phyloP scores from a whole-genome alignment of 1,140 invertebrate species.

The Cherax destructor region DNA sequence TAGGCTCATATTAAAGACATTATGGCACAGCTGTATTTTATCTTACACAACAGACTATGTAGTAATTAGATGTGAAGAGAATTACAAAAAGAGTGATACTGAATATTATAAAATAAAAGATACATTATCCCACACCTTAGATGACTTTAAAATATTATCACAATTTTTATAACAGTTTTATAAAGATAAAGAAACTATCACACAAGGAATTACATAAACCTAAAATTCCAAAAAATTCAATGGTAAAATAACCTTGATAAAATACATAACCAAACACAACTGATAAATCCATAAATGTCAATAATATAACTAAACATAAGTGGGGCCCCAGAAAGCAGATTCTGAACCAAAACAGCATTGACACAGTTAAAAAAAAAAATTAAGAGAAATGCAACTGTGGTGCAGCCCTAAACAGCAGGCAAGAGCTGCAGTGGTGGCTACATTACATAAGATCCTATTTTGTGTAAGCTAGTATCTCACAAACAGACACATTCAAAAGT shows the following conservation, averaged over 20 bases:
- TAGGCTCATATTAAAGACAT: not conserved
- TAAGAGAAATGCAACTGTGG: no score
- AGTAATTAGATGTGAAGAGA: not conserved
- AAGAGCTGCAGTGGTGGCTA: no score
- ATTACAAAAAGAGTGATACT: not conserved
- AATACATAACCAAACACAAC: not conserved
- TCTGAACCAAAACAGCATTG: not conserved
- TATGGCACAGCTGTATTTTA: not conserved
- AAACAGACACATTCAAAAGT: no score
- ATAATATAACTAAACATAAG: conserved; percentile 1
- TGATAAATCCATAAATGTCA: not conserved
- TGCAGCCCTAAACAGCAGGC: no score
- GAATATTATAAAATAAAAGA: not conserved
- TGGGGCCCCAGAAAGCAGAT: not conserved
- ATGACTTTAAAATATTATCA: not conserved
- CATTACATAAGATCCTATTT: no score
- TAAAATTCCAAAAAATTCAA: not conserved
- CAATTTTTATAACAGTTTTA: not conserved
- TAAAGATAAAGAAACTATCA: not conserved
- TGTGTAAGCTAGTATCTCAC: no score
- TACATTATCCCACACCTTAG: not conserved
- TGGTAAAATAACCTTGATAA: not conserved
- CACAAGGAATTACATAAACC: not conserved
- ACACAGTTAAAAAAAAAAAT: no score
- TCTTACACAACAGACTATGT: not conserved